Conservation (phyloP, 1,140 invertebrate genomes). For the Reticulitermes speratus region DNA sequence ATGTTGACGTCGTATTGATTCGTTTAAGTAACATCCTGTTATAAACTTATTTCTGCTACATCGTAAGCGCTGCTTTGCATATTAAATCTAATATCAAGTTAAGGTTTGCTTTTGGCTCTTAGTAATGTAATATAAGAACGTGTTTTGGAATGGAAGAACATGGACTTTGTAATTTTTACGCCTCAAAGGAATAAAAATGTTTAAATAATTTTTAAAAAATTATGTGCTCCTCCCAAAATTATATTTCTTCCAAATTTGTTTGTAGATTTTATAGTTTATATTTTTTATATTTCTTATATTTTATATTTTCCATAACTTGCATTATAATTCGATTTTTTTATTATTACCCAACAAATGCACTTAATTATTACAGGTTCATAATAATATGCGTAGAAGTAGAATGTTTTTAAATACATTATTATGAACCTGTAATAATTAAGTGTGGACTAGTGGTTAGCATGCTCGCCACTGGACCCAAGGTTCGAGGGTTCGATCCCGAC, state of each 20-base stretch:
- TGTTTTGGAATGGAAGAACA: background rate
- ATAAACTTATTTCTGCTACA: background rate
- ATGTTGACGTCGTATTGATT: background rate
- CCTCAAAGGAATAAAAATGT: background rate
- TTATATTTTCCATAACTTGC: too few species aligned
- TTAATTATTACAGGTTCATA: too few species aligned
- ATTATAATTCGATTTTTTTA: too few species aligned
- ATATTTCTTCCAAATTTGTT: background rate
- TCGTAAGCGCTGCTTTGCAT: background rate
- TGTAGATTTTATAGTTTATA: background rate
- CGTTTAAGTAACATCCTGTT: slow-evolving; percentile 6
- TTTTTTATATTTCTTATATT: too few species aligned
- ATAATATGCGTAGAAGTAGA: too few species aligned
- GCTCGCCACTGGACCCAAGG: too few species aligned
- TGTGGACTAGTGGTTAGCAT: too few species aligned
- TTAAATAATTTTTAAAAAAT: background rate
- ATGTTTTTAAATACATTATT: too few species aligned
- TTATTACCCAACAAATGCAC: too few species aligned
- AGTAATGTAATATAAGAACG: background rate
- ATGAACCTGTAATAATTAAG: too few species aligned
- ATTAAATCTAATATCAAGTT: background rate
- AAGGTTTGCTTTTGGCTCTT: background rate
- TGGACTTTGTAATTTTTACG: slow-evolving; percentile 2
- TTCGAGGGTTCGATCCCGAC: too few species aligned
- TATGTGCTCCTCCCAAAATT: background rate